Base-by-base conservation (phyloP, 2,888 invertebrate genomes). In the Tigriopus californicus region DNA sequence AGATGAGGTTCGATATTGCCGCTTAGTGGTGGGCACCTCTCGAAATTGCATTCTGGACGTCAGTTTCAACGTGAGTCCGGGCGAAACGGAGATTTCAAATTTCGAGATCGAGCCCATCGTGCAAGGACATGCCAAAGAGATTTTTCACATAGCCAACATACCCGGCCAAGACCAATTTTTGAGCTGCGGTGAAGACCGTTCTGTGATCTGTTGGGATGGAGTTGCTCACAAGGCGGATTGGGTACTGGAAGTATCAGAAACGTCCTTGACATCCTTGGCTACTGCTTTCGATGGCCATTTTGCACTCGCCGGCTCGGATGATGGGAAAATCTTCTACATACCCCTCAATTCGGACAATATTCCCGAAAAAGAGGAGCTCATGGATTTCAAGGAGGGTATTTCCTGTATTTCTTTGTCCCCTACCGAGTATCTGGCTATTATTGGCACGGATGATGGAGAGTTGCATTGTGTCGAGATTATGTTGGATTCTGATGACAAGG, bases 181-280 rank as follows among this genome's bases (percentile, higher is more conserved):
- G 3, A 53, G 33, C n/a, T 24, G 33, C 10, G 54, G 54, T n/a
- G 15, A 25, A 15, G 54, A 53, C 40, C 15, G 40, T n/a, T n/a
- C 22, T 25, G 40, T 53, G n/a, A 53, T 53, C n/a, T 13, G 22
- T 24, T 53, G 54, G 54, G 54, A 53, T 33, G 54, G 33, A 4
- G 54, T 53, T 15, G 54, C 54, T 33, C 54, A 53, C n/a, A 40
- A 24, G 15, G 54, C 22, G 8, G 15, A 15, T 15, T 53, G 54
- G 54, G 33, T 10, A n/a, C 33, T 33, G 33, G 33, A 33, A 33
- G 33, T 33, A 8, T 33, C 33, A 33, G 44, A 44, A 18, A 44
- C 44, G 15, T n/a, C 18, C 5, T 15, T n/a, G 44, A 15, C 44
- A 15, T 4, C 44, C 44, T 44, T 44, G 44, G 44, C 18, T 5